Evolutionary conservation across 2,797 vertebrate species (phyloP).

Genomic region (Eremophila alpestris): DNA sequence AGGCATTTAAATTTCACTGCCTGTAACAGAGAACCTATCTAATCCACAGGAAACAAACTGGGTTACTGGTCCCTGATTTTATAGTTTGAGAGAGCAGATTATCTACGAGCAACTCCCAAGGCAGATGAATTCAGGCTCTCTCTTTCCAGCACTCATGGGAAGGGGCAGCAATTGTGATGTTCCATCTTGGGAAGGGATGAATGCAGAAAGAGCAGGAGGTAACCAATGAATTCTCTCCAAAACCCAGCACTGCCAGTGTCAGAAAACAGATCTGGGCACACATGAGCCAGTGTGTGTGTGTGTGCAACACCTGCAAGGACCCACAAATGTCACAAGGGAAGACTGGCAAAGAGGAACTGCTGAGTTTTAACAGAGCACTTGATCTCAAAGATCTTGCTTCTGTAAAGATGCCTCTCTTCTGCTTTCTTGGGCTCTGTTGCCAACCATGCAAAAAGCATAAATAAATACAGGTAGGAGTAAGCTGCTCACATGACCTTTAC

Average conservation of each 20-base stretch:
- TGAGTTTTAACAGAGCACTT: not conserved
- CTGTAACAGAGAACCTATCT: not conserved
- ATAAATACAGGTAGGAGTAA: slow-evolving; percentile 35
- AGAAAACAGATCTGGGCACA: not conserved
- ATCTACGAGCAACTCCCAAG: not conserved
- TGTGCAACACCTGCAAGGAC: not conserved
- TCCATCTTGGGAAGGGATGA: not conserved
- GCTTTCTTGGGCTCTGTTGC: not conserved
- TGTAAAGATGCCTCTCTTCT: not conserved
- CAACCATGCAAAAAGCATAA: slow-evolving; percentile 18
- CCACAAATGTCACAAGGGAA: not conserved
- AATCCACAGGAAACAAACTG: not conserved
- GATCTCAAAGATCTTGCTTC: not conserved
- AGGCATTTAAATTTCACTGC: not conserved
- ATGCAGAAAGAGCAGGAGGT: not conserved
- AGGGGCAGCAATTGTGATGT: not conserved
- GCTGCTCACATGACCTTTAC: not conserved
- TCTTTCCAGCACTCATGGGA: not conserved
- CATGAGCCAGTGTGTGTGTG: rapidly evolving
- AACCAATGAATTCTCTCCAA: not conserved
- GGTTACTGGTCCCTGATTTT: not conserved
- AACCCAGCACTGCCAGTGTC: not conserved
- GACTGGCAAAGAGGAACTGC: not conserved
- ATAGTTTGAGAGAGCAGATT: not conserved
- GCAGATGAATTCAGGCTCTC: not conserved